A percentile compares a stretch with the other conserved stretches of the same genome.
phyloP scores from a whole-genome alignment of 1,140 invertebrate species.

The Fopius arisanus region DNA sequence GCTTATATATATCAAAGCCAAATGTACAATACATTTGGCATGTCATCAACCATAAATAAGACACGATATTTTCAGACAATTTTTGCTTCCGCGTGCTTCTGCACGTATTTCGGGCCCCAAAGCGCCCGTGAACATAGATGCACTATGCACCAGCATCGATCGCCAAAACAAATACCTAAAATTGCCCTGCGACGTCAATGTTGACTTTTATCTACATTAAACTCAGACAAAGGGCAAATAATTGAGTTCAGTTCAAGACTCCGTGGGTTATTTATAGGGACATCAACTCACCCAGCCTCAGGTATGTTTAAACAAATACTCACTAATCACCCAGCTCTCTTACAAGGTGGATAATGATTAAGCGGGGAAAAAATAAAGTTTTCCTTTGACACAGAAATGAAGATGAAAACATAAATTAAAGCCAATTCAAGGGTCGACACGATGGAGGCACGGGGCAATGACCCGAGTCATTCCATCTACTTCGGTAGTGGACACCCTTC shows the following conservation, averaged over 20 bases:
- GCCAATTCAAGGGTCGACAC: too few species aligned
- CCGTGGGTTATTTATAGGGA: slow-evolving; percentile 20
- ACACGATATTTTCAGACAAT: too few species aligned
- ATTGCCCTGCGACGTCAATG: slow-evolving; percentile 55
- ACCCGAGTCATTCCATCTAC: too few species aligned
- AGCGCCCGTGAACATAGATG: too few species aligned
- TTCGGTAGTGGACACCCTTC: slow-evolving; percentile 55
- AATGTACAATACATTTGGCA: too few species aligned
- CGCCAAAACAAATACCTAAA: slow-evolving; percentile 44
- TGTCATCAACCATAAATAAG: too few species aligned
- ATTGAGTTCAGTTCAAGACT: slow-evolving; percentile 55
- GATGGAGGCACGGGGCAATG: too few species aligned
- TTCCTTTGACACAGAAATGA: slow-evolving; percentile 43
- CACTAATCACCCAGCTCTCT: not conserved
- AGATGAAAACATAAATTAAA: too few species aligned
- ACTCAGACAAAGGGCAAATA: slow-evolving; percentile 55
- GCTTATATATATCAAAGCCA: too few species aligned
- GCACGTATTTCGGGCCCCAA: too few species aligned
- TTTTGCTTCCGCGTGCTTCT: too few species aligned
- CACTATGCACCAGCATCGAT: too few species aligned
- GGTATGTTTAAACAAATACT: not conserved
- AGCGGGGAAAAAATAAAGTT: not conserved
- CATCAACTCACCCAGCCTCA: not conserved
- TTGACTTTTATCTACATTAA: slow-evolving; percentile 49
- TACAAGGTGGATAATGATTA: not conserved